Evolutionary conservation across 1,140 invertebrate species (phyloP).

Genomic region (Nautilus pompilius): DNA sequence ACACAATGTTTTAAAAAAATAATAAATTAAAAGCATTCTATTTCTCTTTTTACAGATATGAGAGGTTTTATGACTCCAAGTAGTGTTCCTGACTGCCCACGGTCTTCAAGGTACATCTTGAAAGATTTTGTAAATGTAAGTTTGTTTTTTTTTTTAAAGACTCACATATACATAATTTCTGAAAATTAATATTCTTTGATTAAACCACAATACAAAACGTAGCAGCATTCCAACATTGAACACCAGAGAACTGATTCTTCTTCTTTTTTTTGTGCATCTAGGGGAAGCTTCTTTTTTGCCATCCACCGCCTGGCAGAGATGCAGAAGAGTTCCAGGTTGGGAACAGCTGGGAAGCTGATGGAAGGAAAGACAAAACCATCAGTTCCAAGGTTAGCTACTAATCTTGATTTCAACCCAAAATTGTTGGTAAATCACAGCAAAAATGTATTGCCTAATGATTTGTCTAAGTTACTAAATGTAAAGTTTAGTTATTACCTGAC

Average conservation of each 20-base stretch:
- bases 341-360: background rate
- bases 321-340: conserved; percentile 62
- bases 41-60: conserved; percentile 64
- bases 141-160: background rate
- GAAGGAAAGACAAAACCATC: background rate
- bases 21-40: too few species aligned
- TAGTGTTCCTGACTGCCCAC: conserved; percentile 88
- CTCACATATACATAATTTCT: background rate
- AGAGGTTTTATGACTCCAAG: conserved; percentile 94
- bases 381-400: background rate
- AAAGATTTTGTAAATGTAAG: conserved; percentile 85
- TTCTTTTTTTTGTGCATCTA: conserved; percentile 15
- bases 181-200: background rate
- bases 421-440: background rate
- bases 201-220: background rate
- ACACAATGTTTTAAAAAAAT: too few species aligned
- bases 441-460: background rate
- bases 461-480: background rate
- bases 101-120: conserved; percentile 82
- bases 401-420: conserved; percentile 4
- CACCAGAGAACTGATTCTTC: background rate
- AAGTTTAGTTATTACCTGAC: conserved; percentile 42
- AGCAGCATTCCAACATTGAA: background rate
- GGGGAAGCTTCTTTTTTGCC: conserved; percentile 80
- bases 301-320: conserved; percentile 75